Conservation (phyloP, 2,888 invertebrate genomes). For the Drosophila birchii region DNA sequence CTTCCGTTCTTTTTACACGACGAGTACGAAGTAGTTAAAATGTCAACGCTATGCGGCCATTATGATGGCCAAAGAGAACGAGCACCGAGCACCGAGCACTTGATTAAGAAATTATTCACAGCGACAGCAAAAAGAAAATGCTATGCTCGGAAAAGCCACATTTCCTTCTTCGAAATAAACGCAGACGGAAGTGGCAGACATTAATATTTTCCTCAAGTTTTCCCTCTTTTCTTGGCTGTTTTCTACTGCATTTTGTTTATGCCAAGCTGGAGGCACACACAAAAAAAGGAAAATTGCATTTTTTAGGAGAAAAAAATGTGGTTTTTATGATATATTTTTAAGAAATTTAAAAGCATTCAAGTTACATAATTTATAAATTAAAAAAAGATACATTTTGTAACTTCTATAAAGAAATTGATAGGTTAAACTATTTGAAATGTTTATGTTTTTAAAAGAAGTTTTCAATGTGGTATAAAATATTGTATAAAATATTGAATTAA, state of each 20-base stretch:
- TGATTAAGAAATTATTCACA: conserved; percentile 54
- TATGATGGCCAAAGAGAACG: neutral
- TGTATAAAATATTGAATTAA: neutral
- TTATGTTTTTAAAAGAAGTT: neutral
- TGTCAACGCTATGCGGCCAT: conserved; percentile 54
- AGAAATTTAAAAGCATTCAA: neutral
- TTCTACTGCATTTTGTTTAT: conserved; percentile 42
- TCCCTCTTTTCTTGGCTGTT: neutral
- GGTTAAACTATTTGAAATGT: neutral
- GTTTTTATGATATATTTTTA: neutral
- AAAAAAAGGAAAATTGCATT: conserved; percentile 8
- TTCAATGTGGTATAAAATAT: neutral
- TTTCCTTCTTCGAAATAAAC: conserved; percentile 14
- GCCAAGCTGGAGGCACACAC: conserved; percentile 9
- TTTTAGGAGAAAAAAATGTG: neutral
- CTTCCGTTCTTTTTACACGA: conserved; percentile 42
- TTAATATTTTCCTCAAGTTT: conserved; percentile 34
- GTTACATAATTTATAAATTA: no score
- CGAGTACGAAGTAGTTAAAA: conserved; percentile 57
- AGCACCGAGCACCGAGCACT: conserved; percentile 1
- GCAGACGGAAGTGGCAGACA: conserved; percentile 26
- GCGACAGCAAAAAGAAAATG: conserved; percentile 13
- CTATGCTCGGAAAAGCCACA: conserved; percentile 34
- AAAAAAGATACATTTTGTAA: neutral
- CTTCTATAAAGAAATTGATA: neutral